Base-by-base conservation (phyloP, 92 coral and sea anemone genomes). In the Phenganax subtilis region DNA sequence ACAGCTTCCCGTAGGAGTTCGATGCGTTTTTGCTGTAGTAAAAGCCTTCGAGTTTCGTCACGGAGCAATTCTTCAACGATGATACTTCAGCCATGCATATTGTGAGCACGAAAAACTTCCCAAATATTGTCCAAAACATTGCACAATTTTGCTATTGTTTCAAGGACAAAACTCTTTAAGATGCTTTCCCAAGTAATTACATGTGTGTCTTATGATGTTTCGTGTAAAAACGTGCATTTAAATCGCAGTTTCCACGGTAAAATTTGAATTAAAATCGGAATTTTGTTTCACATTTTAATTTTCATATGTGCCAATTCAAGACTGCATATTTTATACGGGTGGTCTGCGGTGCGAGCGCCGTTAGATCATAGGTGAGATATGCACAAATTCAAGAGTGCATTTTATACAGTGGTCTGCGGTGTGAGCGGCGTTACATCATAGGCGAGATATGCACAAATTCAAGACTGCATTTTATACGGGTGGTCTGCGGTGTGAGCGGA, bases 241-340 rank as follows among this genome's bases (percentile, higher is more conserved):
- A 75, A 8, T 54, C 29, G 31, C 64, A 52, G 81, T 76, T 62
- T 76, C 81, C 81, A 76, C 56, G 72, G 81, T 29, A 76, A 76
- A 59, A 58, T 57, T 56, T 8, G 12, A 8, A 12, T 17, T 54
- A 59, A 10, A 55, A 10, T 75, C 25, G 62, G 61, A 75, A 75
- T 75, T 20, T 55, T 31, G 9, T 8, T n/a, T 14, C 0, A 54
- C 16, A 75, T 28, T 75, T 57, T 17, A 65, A 65, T 9, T 3
- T 65, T 10, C 10, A 65, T 17, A 10, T 17, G 16, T 37, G 47
- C 47, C 25, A 20, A 20, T 20, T 20, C 25, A 20, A 20, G 25
- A 20, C 25, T 20, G 25, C 25, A 20, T 20, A 20, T 20, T 20
- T 20, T 20, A 20, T 20, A 20, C 25, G 25, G 25, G 25, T 20